Evolutionary conservation across 2,888 invertebrate genomes (phyloP).

Genomic region (Euphydryas editha): DNA sequence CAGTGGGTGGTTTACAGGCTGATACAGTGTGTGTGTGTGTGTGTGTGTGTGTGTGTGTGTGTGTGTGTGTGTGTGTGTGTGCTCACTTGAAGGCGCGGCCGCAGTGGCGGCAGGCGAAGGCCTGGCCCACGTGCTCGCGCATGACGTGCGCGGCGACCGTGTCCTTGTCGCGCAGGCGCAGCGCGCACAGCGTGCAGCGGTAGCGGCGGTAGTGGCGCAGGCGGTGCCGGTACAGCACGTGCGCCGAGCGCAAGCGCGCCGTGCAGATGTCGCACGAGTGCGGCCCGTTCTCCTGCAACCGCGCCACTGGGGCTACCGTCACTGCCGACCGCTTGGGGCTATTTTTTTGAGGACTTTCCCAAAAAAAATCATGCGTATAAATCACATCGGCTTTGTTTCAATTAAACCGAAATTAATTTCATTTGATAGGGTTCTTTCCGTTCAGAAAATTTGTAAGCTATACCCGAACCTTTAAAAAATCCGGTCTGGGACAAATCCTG

Average conservation of each 20-base stretch:
- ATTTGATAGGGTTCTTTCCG: too few relatives aligned
- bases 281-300: constrained; percentile 48
- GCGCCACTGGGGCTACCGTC: not conserved
- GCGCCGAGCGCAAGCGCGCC: constrained; percentile 46
- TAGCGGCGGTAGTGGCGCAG: constrained; percentile 60
- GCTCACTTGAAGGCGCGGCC: constrained; percentile 55
- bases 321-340: too few relatives aligned
- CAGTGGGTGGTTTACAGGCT: too few relatives aligned
- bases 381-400: too few relatives aligned
- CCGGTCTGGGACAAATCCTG: too few relatives aligned
- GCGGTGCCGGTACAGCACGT: constrained; percentile 54
- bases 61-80: not conserved
- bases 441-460: too few relatives aligned
- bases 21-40: not conserved
- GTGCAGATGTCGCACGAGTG: constrained; percentile 54
- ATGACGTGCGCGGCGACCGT: constrained; percentile 58
- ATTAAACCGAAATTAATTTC: too few relatives aligned
- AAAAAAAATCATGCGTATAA: too few relatives aligned
- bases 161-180: constrained; percentile 54
- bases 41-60: not conserved
- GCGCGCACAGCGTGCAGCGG: constrained; percentile 53
- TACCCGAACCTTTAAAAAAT: too few relatives aligned
- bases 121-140: constrained; percentile 49
- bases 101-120: constrained; percentile 53
- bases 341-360: too few relatives aligned